These are phyloP conservation scores for Centropus unirufus DNA, from an alignment of 2,113 vertebrate species.

Conservation along the genomic window DNA sequence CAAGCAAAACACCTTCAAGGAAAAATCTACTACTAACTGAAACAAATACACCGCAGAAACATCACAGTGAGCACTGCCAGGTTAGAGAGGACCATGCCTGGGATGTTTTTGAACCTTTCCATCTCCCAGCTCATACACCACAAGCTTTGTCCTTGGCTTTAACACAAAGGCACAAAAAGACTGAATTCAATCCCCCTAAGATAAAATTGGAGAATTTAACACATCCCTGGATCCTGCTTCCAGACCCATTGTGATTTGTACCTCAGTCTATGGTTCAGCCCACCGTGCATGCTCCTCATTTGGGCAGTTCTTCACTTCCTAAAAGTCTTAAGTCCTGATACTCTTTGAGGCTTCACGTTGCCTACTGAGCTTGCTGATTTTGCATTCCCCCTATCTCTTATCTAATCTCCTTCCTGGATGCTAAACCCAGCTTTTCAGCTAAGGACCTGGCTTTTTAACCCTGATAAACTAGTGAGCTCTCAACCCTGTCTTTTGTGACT, in stretches of 20 bases:
- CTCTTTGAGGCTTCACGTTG: background rate
- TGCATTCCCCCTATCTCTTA: background rate
- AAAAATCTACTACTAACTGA: background rate
- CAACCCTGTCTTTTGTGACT: accelerated
- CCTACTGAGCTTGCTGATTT: background rate
- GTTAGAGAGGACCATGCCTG: background rate
- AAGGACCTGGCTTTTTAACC: background rate
- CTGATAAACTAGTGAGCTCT: background rate
- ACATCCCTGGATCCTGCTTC: background rate
- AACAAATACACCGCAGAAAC: background rate
- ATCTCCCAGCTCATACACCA: background rate
- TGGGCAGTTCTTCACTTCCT: background rate
- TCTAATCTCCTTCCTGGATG: background rate
- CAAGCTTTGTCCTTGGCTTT: background rate
- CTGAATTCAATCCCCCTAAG: background rate
- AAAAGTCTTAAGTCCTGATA: background rate
- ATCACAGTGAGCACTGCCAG: background rate
- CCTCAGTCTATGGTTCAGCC: background rate
- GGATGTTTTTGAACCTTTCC: background rate
- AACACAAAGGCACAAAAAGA: background rate
- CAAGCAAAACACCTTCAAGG: background rate
- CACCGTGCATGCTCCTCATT: background rate
- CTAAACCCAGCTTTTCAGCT: background rate
- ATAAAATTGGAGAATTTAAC: background rate
- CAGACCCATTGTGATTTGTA: background rate